These are phyloP conservation scores for Corythornis vintsioides DNA, from an alignment of 2,113 vertebrate species.

Conservation along the genomic window DNA sequence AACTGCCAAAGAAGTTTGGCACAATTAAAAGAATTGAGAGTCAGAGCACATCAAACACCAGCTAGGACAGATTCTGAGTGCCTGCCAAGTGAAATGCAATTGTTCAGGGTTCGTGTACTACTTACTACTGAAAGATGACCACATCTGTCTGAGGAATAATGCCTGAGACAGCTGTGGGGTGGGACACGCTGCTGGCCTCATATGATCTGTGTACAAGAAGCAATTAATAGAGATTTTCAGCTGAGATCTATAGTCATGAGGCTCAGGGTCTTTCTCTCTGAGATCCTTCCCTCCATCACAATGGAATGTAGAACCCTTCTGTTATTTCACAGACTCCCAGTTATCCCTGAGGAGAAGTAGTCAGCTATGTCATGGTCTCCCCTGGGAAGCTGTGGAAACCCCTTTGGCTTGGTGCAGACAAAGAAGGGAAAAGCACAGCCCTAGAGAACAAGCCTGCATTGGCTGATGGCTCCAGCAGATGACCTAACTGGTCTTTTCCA, in stretches of 20 bases:
- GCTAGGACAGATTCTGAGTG: slow-evolving; percentile 8
- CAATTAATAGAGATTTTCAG: slow-evolving; percentile 11
- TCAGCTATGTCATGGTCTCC: slow-evolving; percentile 5
- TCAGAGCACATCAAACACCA: slow-evolving; percentile 24
- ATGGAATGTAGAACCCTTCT: not conserved
- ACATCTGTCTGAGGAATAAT: slow-evolving; percentile 31
- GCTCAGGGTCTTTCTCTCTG: not conserved
- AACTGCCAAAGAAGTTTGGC: slow-evolving; percentile 28
- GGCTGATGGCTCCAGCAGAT: not conserved
- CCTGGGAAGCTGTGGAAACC: slow-evolving; percentile 47
- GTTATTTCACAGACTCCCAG: slow-evolving; percentile 16
- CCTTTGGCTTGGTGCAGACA: slow-evolving; percentile 28
- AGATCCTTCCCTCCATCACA: not conserved
- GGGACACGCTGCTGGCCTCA: slow-evolving; percentile 14
- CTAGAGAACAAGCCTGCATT: not conserved
- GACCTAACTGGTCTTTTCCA: slow-evolving; percentile 39
- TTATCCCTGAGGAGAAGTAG: slow-evolving; percentile 14
- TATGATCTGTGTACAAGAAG: not conserved
- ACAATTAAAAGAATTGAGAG: not conserved
- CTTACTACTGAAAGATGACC: slow-evolving; percentile 34
- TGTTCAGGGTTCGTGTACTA: not conserved
- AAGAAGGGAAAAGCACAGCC: slow-evolving; percentile 15
- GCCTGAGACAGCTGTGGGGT: slow-evolving; percentile 43
- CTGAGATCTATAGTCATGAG: not conserved
- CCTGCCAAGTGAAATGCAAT: slow-evolving; percentile 6